Conservation (phyloP, 2,888 invertebrate genomes). For the Dromius quadrimaculatus region DNA sequence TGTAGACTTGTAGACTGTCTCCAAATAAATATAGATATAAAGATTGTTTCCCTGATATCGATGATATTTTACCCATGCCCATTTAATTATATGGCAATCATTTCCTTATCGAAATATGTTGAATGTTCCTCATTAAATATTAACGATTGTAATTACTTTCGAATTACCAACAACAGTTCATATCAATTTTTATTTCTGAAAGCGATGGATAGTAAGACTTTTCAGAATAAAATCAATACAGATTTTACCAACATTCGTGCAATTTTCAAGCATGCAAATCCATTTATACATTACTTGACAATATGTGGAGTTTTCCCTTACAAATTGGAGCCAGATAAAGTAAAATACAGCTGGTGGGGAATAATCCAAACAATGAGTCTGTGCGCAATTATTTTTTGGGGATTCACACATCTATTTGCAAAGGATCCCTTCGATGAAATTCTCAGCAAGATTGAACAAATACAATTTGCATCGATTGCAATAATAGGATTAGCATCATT, state of each 20-base stretch:
- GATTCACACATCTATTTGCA: conserved; percentile 35
- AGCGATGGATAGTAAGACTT: too few species aligned
- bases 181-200: too few species aligned
- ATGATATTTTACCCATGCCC: too few species aligned
- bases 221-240: neutral
- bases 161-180: too few species aligned
- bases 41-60: too few species aligned
- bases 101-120: too few species aligned
- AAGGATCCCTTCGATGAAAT: conserved; percentile 43
- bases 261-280: conserved; percentile 32
- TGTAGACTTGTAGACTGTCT: too few species aligned
- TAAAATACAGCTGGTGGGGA: conserved; percentile 35
- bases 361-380: conserved; percentile 25
- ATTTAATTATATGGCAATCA: too few species aligned
- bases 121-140: too few species aligned
- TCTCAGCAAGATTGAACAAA: conserved; percentile 47
- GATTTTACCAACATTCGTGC: conserved; percentile 9
- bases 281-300: conserved; percentile 30
- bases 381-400: conserved; percentile 10
- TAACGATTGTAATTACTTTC: too few species aligned
- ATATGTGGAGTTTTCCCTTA: conserved; percentile 48
- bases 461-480: conserved; percentile 23
- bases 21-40: too few species aligned
- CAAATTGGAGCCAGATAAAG: neutral
- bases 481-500: conserved; percentile 23